These are phyloP conservation scores for Lineus longissimus DNA, from an alignment of 1,140 invertebrate species.

Conservation along the genomic window DNA sequence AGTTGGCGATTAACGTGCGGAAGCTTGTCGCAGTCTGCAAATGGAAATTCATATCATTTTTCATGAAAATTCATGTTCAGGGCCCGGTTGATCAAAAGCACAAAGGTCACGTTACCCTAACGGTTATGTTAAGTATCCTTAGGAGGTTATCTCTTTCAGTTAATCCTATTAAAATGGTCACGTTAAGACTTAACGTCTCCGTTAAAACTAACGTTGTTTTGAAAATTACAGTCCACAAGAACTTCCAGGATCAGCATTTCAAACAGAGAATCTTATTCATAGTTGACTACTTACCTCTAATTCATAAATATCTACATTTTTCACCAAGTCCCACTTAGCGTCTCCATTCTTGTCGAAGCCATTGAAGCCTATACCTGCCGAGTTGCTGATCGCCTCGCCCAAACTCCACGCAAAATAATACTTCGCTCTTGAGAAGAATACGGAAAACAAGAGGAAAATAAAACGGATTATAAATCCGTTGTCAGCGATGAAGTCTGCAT, in stretches of 20 bases:
- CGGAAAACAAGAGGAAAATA: slow-evolving; percentile 73
- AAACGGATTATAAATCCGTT: slow-evolving; percentile 64
- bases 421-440: slow-evolving; percentile 68
- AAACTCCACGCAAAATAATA: slow-evolving; percentile 94
- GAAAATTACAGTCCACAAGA: too few species aligned
- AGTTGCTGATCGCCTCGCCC: slow-evolving; percentile 90
- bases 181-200: too few species aligned
- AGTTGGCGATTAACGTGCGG: slow-evolving; percentile 74
- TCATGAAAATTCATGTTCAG: too few species aligned
- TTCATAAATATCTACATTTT: slow-evolving; percentile 81
- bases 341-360: slow-evolving; percentile 72
- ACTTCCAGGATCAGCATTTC: too few species aligned
- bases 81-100: too few species aligned
- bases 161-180: too few species aligned
- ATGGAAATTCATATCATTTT: not conserved
- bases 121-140: too few species aligned
- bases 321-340: slow-evolving; percentile 78
- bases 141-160: too few species aligned
- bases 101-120: too few species aligned
- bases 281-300: slow-evolving; percentile 71
- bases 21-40: slow-evolving; percentile 71
- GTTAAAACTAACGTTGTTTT: too few species aligned
- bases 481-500: slow-evolving; percentile 65
- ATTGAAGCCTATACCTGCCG: slow-evolving; percentile 86
- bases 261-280: too few species aligned